Percentiles rank a stretch among this genome's conserved stretches.
phyloP scores from a whole-genome alignment of 2,113 vertebrate genomes.

The Nothocercus julius region DNA sequence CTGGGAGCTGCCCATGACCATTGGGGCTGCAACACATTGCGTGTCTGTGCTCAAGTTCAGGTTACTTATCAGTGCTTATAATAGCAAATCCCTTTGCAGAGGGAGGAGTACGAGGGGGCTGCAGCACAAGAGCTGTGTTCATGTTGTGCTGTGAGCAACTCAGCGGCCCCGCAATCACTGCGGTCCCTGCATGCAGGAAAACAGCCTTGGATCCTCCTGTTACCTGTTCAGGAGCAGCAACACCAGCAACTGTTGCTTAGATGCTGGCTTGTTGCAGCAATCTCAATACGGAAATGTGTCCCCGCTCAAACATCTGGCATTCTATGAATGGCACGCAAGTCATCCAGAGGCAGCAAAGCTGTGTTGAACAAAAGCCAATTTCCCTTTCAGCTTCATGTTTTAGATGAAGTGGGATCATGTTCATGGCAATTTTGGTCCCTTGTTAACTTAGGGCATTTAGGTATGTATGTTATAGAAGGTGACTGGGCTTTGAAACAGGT shows the following conservation, averaged over 20 bases:
- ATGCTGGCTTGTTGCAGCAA: neutral
- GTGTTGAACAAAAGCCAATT: neutral
- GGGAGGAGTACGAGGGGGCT: neutral
- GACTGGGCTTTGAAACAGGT: neutral
- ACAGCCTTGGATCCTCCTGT: accelerated
- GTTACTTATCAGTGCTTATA: neutral
- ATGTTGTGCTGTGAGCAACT: accelerated
- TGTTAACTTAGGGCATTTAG: neutral
- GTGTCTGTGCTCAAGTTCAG: neutral
- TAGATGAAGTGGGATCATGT: accelerated
- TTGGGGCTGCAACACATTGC: neutral
- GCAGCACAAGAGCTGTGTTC: neutral
- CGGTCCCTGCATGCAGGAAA: neutral
- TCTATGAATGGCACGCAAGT: neutral
- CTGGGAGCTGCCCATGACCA: neutral
- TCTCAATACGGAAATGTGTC: neutral
- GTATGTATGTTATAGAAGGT: neutral
- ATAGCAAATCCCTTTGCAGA: constrained; percentile 8
- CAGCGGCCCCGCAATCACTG: neutral
- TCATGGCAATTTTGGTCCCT: accelerated
- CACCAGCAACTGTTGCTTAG: neutral
- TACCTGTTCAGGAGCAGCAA: neutral
- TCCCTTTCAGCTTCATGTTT: accelerated
- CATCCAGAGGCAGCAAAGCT: neutral
- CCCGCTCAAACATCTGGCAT: neutral